phyloP scores from a whole-genome alignment of 2,797 vertebrate species.

The Sebastolobus altivelis region DNA sequence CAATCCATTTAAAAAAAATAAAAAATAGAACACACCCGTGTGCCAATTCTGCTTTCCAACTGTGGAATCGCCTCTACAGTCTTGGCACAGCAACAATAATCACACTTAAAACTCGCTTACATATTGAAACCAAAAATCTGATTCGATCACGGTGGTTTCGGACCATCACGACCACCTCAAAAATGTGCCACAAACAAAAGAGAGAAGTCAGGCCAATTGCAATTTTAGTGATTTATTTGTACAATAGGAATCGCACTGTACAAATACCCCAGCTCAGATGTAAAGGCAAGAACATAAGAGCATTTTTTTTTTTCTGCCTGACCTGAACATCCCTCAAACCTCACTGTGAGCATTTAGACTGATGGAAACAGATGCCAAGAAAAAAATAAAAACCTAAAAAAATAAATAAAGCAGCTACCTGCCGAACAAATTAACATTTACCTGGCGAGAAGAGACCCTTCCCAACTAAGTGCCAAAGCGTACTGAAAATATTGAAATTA shows the following conservation, averaged over 20 bases:
- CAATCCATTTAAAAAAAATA: slow-evolving; percentile 30
- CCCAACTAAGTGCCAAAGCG: slow-evolving; percentile 57
- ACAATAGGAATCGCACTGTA: slow-evolving; percentile 83
- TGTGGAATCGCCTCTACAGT: slow-evolving; percentile 18
- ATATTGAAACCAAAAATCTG: slow-evolving; percentile 11
- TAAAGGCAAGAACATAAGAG: slow-evolving; percentile 73
- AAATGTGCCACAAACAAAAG: slow-evolving; percentile 35
- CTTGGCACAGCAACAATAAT: slow-evolving; percentile 33
- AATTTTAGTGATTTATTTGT: slow-evolving; percentile 88
- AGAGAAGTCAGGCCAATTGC: slow-evolving; percentile 52
- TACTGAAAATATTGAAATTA: slow-evolving; percentile 59
- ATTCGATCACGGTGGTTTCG: neutral
- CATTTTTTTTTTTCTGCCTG: slow-evolving; percentile 63
- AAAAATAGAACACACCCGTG: neutral
- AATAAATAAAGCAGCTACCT: slow-evolving; percentile 69
- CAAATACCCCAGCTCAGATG: slow-evolving; percentile 75
- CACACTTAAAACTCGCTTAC: slow-evolving; percentile 13
- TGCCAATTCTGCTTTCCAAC: slow-evolving; percentile 53
- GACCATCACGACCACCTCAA: neutral
- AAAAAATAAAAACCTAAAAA: slow-evolving; percentile 32
- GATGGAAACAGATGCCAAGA: slow-evolving; percentile 48
- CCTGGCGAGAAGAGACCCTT: slow-evolving; percentile 55
- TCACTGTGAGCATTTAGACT: slow-evolving; percentile 63
- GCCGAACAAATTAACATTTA: slow-evolving; percentile 45
- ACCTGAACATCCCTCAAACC: slow-evolving; percentile 75